Evolutionary conservation across 2,888 invertebrate species (phyloP), one percentile per base, ranked within the genome.

Genomic region (Ditylenchus weischeri): DNA sequence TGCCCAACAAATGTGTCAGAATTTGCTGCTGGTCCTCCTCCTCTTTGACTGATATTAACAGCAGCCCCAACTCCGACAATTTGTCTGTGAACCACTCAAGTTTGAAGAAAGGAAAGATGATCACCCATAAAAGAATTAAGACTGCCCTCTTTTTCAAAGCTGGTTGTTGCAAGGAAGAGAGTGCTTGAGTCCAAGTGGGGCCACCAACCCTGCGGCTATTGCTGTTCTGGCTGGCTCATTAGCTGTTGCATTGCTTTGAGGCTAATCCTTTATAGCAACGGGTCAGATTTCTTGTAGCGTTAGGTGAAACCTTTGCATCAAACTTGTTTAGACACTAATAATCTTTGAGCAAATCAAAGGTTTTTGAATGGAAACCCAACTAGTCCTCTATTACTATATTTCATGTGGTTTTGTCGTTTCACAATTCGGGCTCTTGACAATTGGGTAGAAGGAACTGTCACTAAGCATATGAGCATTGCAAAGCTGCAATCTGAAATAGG

Each of bases 61-160:
- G 29, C 21, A 29, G 54, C 54, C 29, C 4, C n/a, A 29, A 29
- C 29, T 29, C 29, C 29, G 29, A 54, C 43, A 54, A 54, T 54
- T 54, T 54, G 54, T 54, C n/a, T 54, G 21, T 11, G 29, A 2
- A 29, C n/a, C 21, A 11, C 23, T 54, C 13, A 54, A 54, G 10
- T 21, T 54, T 54, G 54, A 54, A 54, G 54, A 54, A n/a, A 11
- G 21, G n/a, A 54, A 54, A 54, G 54, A 54, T 54, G 54, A 18
- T 54, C 54, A 29, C 54, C 54, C 54, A 54, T 54, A 54, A 54
- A 54, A n/a, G 54, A 54, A 54, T 54, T 54, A 54, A 43, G 43
- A 43, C 43, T 43, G 43, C 43, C 13, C 43, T n/a, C n/a, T 15
- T 43, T 15, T 43, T 43, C 43, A 43, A 43, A 43, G 43, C 15